Evolutionary conservation across 2,113 vertebrate species (phyloP).

Genomic region (Falco punctatus): DNA sequence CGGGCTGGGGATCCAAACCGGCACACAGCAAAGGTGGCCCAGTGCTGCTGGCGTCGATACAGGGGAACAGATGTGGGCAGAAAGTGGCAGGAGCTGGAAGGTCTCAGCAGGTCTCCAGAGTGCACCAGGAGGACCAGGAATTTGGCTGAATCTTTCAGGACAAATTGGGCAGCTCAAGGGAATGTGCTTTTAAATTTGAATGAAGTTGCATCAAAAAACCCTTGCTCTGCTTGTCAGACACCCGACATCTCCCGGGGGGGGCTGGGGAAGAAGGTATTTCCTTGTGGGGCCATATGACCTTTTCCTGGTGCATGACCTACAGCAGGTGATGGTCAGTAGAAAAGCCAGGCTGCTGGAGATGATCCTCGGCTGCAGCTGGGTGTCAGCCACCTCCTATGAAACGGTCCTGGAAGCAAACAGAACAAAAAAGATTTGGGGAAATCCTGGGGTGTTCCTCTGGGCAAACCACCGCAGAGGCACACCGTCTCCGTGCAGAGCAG

Average conservation of each 20-base stretch:
- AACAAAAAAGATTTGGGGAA: neutral
- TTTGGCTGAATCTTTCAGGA: neutral
- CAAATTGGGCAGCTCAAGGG: neutral
- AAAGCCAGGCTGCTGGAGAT: neutral
- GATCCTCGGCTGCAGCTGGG: neutral
- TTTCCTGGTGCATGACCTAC: neutral
- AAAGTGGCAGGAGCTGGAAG: neutral
- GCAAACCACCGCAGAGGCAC: neutral
- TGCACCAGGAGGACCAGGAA: neutral
- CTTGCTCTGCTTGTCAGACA: neutral
- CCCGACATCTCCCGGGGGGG: neutral
- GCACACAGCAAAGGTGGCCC: neutral
- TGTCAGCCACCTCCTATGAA: neutral
- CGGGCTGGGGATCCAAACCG: neutral
- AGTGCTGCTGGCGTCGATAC: neutral
- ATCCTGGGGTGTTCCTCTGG: neutral
- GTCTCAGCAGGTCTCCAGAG: neutral
- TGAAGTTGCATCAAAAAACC: neutral
- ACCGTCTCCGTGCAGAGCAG: neutral
- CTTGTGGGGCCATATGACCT: neutral
- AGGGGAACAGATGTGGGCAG: neutral
- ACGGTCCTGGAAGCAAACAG: neutral
- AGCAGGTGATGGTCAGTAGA: neutral
- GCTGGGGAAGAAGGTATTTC: neutral
- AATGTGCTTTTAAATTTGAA: neutral